These are phyloP conservation scores for Sesamia inferens DNA, from an alignment of 2,888 invertebrate genomes.

Conservation along the genomic window DNA sequence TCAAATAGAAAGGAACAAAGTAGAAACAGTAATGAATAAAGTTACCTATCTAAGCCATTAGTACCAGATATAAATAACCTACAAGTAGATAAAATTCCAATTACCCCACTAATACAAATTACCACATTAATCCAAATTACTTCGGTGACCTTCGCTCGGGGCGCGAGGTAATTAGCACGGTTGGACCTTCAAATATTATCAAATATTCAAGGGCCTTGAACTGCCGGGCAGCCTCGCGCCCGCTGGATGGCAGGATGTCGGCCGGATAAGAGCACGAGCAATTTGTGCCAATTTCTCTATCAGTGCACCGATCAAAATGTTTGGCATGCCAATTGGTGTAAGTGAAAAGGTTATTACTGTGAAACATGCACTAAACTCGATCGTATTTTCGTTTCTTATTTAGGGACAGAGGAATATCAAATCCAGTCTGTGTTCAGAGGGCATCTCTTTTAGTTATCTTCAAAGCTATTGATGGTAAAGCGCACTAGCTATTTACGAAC, in stretches of 20 bases:
- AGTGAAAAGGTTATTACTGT: background rate
- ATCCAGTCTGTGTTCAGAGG: no score
- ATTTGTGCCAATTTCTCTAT: constrained; percentile 40
- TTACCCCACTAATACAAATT: constrained; percentile 15
- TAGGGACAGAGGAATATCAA: no score
- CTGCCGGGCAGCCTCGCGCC: constrained; percentile 42
- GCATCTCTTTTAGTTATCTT: no score
- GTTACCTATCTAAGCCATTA: constrained; percentile 3
- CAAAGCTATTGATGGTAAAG: no score
- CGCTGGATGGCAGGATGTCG: constrained; percentile 42
- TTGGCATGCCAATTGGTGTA: constrained; percentile 29
- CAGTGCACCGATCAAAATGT: constrained; percentile 41
- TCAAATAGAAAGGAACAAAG: background rate
- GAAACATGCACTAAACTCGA: background rate
- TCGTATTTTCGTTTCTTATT: background rate
- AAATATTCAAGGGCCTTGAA: constrained; percentile 54
- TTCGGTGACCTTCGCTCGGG: constrained; percentile 14
- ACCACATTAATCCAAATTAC: constrained; percentile 42
- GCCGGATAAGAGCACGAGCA: constrained; percentile 43
- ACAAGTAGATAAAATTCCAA: constrained; percentile 23
- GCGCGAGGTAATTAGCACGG: constrained; percentile 21
- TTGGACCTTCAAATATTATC: constrained; percentile 45
- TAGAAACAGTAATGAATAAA: constrained; percentile 2
- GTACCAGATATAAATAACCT: background rate
- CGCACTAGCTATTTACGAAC: no score